Evolutionary conservation across 2,113 vertebrate species (phyloP).

Genomic region (Hassar affinis): DNA sequence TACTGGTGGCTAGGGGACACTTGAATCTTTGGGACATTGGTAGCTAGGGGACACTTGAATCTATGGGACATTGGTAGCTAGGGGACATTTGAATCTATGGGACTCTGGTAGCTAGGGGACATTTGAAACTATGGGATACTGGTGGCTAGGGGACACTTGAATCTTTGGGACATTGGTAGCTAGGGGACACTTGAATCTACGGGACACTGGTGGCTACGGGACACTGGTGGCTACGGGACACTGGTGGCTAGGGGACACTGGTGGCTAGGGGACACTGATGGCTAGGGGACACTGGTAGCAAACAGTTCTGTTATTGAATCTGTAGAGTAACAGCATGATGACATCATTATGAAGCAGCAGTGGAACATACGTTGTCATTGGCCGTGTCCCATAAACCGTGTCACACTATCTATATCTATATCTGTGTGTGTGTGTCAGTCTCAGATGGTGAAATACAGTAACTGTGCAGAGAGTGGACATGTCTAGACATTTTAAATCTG

Average conservation of each 20-base stretch:
- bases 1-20: too few relatives aligned
- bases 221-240: background rate
- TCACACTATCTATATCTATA: background rate
- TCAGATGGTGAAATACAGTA: background rate
- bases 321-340: background rate
- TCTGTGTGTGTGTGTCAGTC: background rate
- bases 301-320: background rate
- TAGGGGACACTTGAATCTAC: too few relatives aligned
- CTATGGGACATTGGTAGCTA: too few relatives aligned
- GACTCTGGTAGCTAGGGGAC: too few relatives aligned
- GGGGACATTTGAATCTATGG: too few relatives aligned
- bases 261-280: background rate
- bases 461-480: slow-evolving; percentile 15
- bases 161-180: too few relatives aligned
- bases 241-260: background rate
- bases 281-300: background rate
- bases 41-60: too few relatives aligned
- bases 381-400: background rate
- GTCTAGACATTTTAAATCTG: slow-evolving; percentile 33
- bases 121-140: too few relatives aligned
- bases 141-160: too few relatives aligned
- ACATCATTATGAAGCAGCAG: background rate
- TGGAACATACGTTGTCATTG: background rate
- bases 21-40: too few relatives aligned
- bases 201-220: background rate